A percentile compares a stretch with the other conserved stretches of the same genome.
These are phyloP conservation scores for Steinernema hermaphroditum DNA, from an alignment of 2,888 invertebrate genomes.

Conservation along the genomic window DNA sequence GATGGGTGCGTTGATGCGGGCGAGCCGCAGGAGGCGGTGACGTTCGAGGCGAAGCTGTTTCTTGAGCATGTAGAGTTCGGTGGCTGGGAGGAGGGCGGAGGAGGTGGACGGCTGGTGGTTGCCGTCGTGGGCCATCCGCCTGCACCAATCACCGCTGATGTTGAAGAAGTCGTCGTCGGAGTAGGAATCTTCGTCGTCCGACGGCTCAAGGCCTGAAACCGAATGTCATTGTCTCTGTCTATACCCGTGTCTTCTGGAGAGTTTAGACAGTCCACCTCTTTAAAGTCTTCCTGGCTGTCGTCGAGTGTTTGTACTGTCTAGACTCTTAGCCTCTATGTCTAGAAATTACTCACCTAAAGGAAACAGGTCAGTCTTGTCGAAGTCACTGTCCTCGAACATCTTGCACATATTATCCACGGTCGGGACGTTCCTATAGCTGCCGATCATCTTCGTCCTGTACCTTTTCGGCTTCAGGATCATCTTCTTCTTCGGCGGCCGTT, in stretches of 20 bases:
- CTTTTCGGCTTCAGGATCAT: conserved; percentile 52
- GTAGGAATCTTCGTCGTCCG: conserved; percentile 54
- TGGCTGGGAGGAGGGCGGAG: neutral
- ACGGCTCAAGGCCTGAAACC: conserved; percentile 59
- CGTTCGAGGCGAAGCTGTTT: conserved; percentile 51
- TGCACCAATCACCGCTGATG: neutral
- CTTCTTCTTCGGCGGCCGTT: conserved; percentile 32
- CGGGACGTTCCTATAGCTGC: conserved; percentile 52
- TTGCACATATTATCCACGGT: conserved; percentile 50
- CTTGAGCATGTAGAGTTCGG: conserved; percentile 56
- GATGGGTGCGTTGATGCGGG: conserved; percentile 47
- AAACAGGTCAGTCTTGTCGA: conserved; percentile 57
- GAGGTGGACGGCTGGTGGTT: neutral
- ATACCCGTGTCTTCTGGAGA: too few relatives aligned
- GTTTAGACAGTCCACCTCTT: too few relatives aligned
- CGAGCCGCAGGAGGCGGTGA: conserved; percentile 44
- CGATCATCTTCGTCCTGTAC: conserved; percentile 46
- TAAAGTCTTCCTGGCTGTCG: too few relatives aligned
- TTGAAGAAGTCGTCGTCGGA: conserved; percentile 46
- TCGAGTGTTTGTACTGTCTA: too few relatives aligned
- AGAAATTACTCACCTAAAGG: too few relatives aligned
- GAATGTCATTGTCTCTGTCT: too few relatives aligned
- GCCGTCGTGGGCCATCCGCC: neutral
- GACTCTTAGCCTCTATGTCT: too few relatives aligned
- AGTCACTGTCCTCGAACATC: conserved; percentile 52